These are phyloP conservation scores for Pyrgilauda ruficollis DNA, from an alignment of 2,113 vertebrate species.

Conservation along the genomic window DNA sequence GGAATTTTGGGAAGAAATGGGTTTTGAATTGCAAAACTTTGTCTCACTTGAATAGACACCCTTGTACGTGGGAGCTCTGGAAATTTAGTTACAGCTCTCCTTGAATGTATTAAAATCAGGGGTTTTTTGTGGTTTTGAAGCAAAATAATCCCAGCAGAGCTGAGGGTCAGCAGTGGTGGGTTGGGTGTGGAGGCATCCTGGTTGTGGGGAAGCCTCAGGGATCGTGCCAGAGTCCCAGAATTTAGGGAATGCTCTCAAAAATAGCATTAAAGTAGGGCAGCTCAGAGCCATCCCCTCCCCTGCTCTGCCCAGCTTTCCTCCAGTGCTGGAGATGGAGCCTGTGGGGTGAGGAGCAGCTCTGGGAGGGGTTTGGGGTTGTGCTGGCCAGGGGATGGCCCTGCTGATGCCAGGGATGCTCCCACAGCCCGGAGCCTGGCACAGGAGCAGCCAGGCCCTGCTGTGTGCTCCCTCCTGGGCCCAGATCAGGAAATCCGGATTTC, in stretches of 20 bases:
- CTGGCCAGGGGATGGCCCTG: background rate
- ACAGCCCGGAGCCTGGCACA: background rate
- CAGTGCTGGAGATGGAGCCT: background rate
- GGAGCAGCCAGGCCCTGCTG: background rate
- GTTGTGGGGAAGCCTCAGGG: background rate
- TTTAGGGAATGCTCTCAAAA: background rate
- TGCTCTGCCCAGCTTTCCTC: background rate
- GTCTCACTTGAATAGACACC: background rate
- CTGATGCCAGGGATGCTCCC: background rate
- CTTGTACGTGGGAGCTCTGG: background rate
- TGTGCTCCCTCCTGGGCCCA: background rate
- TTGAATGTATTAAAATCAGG: background rate
- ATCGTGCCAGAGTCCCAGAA: background rate
- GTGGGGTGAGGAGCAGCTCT: background rate
- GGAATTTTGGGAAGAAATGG: background rate
- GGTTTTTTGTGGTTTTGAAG: background rate
- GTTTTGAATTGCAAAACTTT: background rate
- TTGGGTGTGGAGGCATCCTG: background rate
- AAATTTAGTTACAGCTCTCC: background rate
- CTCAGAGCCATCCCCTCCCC: background rate
- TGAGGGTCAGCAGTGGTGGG: background rate
- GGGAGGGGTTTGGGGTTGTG: background rate
- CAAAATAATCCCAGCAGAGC: background rate
- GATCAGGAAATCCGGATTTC: fast-evolving
- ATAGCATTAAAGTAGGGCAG: background rate